Evolutionary conservation across 2,113 vertebrate genomes (phyloP), one percentile per base, ranked within the genome.

Genomic region (Phylloscopus trochilus): DNA sequence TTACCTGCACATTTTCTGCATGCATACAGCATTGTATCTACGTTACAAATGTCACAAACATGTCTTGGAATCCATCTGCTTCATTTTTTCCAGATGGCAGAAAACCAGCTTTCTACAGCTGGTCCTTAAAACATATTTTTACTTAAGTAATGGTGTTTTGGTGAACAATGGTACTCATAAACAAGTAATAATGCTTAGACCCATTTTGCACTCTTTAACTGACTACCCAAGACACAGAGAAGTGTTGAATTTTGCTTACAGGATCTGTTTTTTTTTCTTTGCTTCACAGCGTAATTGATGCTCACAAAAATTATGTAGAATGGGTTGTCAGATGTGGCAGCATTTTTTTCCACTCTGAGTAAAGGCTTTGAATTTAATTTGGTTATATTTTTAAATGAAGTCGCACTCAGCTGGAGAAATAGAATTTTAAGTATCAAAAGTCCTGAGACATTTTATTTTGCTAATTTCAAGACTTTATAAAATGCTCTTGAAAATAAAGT

Each of bases 41-140:
- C 81, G 76, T 95, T 92, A 94, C 92, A 67, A 93, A 93, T 89
- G 70, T 92, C 80, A 95, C 90, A 96, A 94, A 89, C 72, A 60
- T 88, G 74, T 95, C 91, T 92, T 69, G 93, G 82, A 90, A 92
- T 66, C 63, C 9, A 9, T 52, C 16, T 76, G 24, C 87, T 94
- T 95, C 94, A 94, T 92, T 95, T 95, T 90, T 95, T 97, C 91
- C 95, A 95, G 91, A 85, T 95, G 90, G 75, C 75, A 93, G 79
- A 93, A 94, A 89, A 87, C 0, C 26, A 72, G 43, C 51, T 92
- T 83, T 92, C 79, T 90, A 56, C 5, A 14, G n/a, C 44, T 91
- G 55, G 83, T 92, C 55, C 64, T 80, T 41, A 83, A 68, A 83
- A 56, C 47, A 46, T 59, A 91, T 84, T 95, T 93, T 76, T 75